Percentiles rank a stretch among this genome's conserved stretches.
These are phyloP conservation scores for Acrossocheilus wenchowensis DNA, from an alignment of 2,797 vertebrate genomes.

Conservation along the genomic window DNA sequence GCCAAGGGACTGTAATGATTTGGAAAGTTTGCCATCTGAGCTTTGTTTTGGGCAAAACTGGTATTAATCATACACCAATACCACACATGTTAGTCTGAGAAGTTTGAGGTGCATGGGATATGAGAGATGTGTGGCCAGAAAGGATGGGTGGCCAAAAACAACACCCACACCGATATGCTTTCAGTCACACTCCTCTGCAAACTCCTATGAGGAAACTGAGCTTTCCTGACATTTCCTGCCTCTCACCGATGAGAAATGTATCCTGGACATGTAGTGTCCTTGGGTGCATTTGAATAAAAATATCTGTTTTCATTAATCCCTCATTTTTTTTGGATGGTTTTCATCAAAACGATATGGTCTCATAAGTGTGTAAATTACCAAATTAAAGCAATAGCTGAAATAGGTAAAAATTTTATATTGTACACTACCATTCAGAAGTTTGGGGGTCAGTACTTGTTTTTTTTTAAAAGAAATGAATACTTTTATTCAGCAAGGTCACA, in stretches of 20 bases:
- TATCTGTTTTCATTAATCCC: neutral
- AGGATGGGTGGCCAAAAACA: slow-evolving; percentile 53
- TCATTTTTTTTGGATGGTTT: neutral
- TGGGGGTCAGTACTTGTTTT: neutral
- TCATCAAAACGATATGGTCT: slow-evolving; percentile 8
- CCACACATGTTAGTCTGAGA: slow-evolving; percentile 8
- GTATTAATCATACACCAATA: slow-evolving; percentile 14
- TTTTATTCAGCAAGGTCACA: neutral
- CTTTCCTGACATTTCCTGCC: slow-evolving; percentile 31
- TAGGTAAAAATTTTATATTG: neutral
- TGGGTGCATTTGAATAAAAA: slow-evolving; percentile 36
- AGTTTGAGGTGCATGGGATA: neutral
- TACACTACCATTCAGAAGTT: neutral
- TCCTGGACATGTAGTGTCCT: neutral
- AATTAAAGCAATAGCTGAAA: neutral
- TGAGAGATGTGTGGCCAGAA: slow-evolving; percentile 26
- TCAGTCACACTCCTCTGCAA: slow-evolving; percentile 33
- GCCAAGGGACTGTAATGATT: neutral
- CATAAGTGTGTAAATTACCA: neutral
- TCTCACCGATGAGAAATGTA: slow-evolving; percentile 36
- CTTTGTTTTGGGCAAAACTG: slow-evolving; percentile 23
- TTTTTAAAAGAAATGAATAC: neutral
- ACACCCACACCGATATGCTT: slow-evolving; percentile 16
- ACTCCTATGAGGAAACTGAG: slow-evolving; percentile 41
- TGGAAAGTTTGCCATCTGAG: slow-evolving; percentile 23